These are phyloP conservation scores for Chrosomus eos DNA, from an alignment of 2,797 vertebrate species.

Conservation along the genomic window DNA sequence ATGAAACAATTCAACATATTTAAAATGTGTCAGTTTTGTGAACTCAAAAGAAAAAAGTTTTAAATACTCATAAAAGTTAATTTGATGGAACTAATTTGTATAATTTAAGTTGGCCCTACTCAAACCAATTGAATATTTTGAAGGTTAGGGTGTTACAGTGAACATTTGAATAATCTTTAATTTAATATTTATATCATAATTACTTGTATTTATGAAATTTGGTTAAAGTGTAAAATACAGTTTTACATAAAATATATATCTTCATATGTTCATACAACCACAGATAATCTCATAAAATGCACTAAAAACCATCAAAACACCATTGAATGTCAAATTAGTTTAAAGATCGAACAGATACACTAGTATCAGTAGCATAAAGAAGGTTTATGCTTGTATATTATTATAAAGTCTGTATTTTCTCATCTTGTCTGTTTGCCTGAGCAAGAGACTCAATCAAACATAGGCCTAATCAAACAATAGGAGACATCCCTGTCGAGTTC, in stretches of 20 bases:
- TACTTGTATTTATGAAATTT: not conserved
- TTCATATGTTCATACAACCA: not conserved
- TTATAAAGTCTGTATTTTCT: not conserved
- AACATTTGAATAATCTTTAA: too few relatives aligned
- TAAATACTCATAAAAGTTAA: too few relatives aligned
- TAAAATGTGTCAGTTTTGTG: too few relatives aligned
- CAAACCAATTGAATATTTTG: too few relatives aligned
- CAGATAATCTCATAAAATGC: not conserved
- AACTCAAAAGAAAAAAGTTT: too few relatives aligned
- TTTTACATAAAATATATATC: too few relatives aligned
- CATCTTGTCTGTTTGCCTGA: not conserved
- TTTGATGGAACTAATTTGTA: too few relatives aligned
- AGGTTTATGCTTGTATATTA: not conserved
- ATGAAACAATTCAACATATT: too few relatives aligned
- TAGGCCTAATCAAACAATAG: not conserved
- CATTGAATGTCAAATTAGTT: not conserved
- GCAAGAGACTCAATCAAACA: not conserved
- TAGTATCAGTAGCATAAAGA: not conserved
- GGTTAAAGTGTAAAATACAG: not conserved
- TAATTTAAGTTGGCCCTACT: too few relatives aligned
- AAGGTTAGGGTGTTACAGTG: too few relatives aligned
- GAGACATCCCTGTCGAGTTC: not conserved
- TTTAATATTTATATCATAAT: not conserved
- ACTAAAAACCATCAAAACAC: not conserved
- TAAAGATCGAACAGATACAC: not conserved